Conservation (phyloP, 2,113 vertebrate species). For the Athene cunicularia region DNA sequence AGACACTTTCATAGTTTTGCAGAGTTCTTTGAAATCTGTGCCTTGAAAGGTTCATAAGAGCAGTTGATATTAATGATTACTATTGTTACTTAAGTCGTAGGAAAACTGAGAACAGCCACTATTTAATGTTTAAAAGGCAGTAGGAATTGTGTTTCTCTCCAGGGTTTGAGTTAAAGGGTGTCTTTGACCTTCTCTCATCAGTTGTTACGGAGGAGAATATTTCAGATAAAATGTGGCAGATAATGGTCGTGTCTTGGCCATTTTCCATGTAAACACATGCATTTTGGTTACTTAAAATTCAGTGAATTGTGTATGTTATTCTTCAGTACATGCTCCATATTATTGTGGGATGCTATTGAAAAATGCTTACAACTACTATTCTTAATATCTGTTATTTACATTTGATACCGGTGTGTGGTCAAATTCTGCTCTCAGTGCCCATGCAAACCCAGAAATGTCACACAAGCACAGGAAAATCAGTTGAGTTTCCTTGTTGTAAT, state of each 20-base stretch:
- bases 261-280: background rate
- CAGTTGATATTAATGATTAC: background rate
- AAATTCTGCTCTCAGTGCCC: background rate
- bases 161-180: background rate
- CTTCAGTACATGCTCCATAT: background rate
- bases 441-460: background rate
- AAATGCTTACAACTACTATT: background rate
- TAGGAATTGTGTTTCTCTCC: background rate
- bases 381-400: background rate
- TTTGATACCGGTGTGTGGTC: background rate
- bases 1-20: background rate
- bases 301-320: background rate
- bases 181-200: constrained; percentile 15
- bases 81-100: background rate
- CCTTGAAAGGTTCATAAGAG: background rate
- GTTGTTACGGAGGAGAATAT: background rate
- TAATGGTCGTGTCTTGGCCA: background rate
- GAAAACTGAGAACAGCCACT: background rate
- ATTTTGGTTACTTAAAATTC: background rate
- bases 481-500: background rate
- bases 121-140: constrained; percentile 41
- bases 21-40: background rate
- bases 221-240: constrained; percentile 8
- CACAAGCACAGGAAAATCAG: background rate
- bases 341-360: background rate